Evolutionary conservation across 2,888 invertebrate species (phyloP).

Genomic region (Thymelicus acteon): DNA sequence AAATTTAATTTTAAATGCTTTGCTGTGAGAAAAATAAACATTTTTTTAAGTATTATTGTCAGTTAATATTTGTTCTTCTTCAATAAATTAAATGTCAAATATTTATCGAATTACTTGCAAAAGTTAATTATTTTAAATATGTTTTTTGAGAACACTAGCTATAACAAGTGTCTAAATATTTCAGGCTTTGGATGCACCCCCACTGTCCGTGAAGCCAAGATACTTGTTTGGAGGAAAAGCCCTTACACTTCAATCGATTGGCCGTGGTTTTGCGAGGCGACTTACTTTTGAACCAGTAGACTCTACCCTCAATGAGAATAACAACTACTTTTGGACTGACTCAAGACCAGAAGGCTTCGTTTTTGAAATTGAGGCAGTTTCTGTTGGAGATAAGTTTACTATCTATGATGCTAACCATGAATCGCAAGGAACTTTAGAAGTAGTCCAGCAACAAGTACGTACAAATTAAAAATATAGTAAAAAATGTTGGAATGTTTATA

Average conservation of each 20-base stretch:
- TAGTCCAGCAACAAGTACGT: conserved; percentile 86
- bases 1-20: conserved; percentile 6
- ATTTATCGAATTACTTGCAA: conserved; percentile 2
- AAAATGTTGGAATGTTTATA: not conserved
- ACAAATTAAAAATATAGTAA: too few species aligned
- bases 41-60: not conserved
- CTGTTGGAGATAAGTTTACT: conserved; percentile 89
- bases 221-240: conserved; percentile 88
- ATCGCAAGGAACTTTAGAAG: conserved; percentile 88
- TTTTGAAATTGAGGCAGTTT: conserved; percentile 88
- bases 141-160: conserved; percentile 41
- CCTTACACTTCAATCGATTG: conserved; percentile 87
- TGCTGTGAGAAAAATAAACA: conserved; percentile 1
- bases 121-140: conserved; percentile 2
- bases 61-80: not conserved
- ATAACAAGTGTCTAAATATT: conserved; percentile 54
- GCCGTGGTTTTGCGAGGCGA: conserved; percentile 89
- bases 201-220: conserved; percentile 77
- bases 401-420: conserved; percentile 88
- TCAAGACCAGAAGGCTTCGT: conserved; percentile 89
- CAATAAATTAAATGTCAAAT: conserved; percentile 4
- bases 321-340: conserved; percentile 92
- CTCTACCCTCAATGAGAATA: conserved; percentile 86
- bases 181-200: conserved; percentile 75
- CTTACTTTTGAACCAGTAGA: conserved; percentile 88